Conservation (phyloP, 2,113 vertebrate genomes). For the Enhydra lutris region DNA sequence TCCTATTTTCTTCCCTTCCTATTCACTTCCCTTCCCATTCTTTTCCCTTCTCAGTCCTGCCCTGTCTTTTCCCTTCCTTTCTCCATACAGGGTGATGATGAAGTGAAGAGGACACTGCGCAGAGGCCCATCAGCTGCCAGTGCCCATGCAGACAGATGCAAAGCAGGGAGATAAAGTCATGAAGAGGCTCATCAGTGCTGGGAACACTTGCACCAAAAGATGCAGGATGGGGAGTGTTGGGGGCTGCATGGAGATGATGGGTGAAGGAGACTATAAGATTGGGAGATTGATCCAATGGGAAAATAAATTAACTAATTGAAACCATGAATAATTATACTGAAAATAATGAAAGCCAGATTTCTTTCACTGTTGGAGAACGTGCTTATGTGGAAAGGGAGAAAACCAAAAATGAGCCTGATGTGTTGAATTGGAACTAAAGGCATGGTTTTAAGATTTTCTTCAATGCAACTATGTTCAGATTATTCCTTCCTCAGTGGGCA, state of each 20-base stretch:
- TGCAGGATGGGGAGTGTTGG: fast-evolving
- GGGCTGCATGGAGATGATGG: background rate
- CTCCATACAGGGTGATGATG: background rate
- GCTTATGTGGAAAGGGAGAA: background rate
- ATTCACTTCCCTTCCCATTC: background rate
- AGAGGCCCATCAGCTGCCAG: background rate
- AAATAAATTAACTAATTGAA: background rate
- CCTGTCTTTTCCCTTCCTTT: background rate
- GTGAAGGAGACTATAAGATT: background rate
- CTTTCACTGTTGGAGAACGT: background rate
- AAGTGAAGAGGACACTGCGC: background rate
- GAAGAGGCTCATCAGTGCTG: background rate
- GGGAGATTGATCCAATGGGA: background rate
- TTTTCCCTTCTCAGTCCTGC: background rate
- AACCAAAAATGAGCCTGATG: background rate
- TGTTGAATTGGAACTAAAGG: background rate
- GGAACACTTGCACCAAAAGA: background rate
- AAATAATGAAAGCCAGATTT: background rate
- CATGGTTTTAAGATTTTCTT: background rate
- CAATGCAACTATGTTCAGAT: background rate
- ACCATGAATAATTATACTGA: background rate
- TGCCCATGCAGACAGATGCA: background rate
- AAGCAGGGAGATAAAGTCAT: background rate
- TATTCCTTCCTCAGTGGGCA: background rate
- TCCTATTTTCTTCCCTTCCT: background rate